These are phyloP conservation scores for Pelobates fuscus DNA, from an alignment of 2,113 vertebrate species.

Conservation along the genomic window DNA sequence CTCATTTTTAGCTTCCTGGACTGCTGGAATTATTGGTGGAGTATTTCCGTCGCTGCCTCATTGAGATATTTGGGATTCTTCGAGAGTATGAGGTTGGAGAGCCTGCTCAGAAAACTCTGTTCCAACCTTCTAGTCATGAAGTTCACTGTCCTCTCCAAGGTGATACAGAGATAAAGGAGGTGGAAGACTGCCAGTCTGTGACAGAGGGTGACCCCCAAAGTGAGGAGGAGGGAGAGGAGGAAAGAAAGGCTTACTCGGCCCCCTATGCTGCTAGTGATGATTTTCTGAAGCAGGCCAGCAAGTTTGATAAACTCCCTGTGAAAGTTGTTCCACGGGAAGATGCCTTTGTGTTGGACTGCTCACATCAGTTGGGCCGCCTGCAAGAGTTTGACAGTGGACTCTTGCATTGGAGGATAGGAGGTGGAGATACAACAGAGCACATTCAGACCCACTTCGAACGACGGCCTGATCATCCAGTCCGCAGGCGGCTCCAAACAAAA, in stretches of 20 bases:
- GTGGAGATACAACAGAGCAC: conserved; percentile 95
- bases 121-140: conserved; percentile 80
- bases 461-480: conserved; percentile 74
- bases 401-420: conserved; percentile 95
- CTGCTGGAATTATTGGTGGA: conserved; percentile 94
- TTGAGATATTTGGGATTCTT: conserved; percentile 97
- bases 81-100: conserved; percentile 97
- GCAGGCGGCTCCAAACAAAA: conserved; percentile 72
- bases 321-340: conserved; percentile 92
- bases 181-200: conserved; percentile 60
- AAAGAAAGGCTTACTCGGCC: conserved; percentile 69
- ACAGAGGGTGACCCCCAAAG: conserved; percentile 67
- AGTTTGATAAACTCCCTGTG: conserved; percentile 95
- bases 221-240: conserved; percentile 76
- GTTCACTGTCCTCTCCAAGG: conserved; percentile 74
- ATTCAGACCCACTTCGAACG: conserved; percentile 98
- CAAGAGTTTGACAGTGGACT: conserved; percentile 96
- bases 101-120: conserved; percentile 91
- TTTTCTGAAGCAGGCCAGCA: conserved; percentile 85
- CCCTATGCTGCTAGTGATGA: conserved; percentile 72
- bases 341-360: conserved; percentile 84
- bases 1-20: conserved; percentile 82
- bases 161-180: conserved; percentile 74
- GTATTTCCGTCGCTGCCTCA: conserved; percentile 97
- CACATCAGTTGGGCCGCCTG: conserved; percentile 80